phyloP scores from a whole-genome alignment of 2,888 invertebrate genomes.

The Philereme transversata region DNA sequence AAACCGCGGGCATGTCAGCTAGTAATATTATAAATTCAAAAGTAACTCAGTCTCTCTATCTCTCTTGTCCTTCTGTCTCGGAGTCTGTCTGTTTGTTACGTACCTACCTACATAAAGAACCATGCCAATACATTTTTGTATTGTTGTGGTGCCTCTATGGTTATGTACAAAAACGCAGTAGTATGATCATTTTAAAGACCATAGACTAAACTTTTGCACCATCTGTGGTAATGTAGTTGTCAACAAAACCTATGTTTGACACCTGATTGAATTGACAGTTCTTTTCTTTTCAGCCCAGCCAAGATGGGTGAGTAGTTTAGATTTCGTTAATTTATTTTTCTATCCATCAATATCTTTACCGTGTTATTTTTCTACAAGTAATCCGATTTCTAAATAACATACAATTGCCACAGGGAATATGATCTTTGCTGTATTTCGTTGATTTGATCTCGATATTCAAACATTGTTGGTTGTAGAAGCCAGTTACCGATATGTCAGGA shows the following conservation, averaged over 20 bases:
- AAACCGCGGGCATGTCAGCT: no score
- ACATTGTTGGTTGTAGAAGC: neutral
- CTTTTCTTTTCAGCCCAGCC: conserved; percentile 85
- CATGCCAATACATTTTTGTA: no score
- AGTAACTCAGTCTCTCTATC: no score
- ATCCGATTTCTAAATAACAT: conserved; percentile 20
- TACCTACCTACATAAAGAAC: no score
- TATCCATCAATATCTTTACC: conserved; percentile 53
- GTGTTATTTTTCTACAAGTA: conserved; percentile 22
- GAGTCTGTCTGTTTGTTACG: no score
- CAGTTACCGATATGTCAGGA: conserved; percentile 16
- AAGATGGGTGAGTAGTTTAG: conserved; percentile 86
- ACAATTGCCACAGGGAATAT: conserved; percentile 1
- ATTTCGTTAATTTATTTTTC: conserved; percentile 35
- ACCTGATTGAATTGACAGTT: conserved; percentile 41
- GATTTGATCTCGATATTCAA: neutral
- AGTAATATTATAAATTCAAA: no score
- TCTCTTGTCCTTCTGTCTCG: no score
- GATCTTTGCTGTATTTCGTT: conserved; percentile 13
- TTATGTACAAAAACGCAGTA: no score
- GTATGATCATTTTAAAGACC: neutral
- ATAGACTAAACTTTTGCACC: neutral
- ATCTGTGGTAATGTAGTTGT: conserved; percentile 2
- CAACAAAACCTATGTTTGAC: neutral
- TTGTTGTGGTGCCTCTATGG: no score